Base-by-base conservation (phyloP, 2,888 invertebrate species). In the Cryptus armator region DNA sequence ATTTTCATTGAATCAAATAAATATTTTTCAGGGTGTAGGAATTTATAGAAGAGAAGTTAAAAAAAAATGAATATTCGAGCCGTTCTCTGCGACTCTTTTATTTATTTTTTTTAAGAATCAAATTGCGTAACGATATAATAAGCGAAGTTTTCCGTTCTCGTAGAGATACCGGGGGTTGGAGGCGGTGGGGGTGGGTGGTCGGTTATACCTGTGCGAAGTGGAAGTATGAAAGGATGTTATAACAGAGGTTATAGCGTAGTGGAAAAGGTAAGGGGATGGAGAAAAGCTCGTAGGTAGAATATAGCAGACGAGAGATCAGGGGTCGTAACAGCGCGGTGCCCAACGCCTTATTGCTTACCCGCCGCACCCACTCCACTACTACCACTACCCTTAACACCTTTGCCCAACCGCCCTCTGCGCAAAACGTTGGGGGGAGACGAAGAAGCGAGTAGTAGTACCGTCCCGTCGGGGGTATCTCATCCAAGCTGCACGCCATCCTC, bases 291-390 rank as follows among this genome's bases (percentile, higher is more conserved):
- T 76, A 71, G 75, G 75, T 70, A 66, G 71, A 83, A 82, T 85
- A 82, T 71, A 84, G 83, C 71, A 67, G 81, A 46, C 85, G 90
- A 88, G 86, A 92, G 92, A 92, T 92, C 91, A 92, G 90, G 90
- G 91, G 89, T 92, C 92, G 92, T 92, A 92, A 92, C 92, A 88
- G 91, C 92, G 92, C 90, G 92, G 92, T 92, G 89, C 91, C 91
- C 90, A 90, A 88, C 90, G 88, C 91, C 91, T 92, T 92, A 92
- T 92, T 91, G 91, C 91, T 89, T 83, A 89, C 89, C 91, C 89
- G 88, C 89, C 89, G 86, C 87, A 88, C 84, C 86, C 86, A 81
- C 85, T 79, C 82, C 86, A 72, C 84, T 24, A 43, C 48, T 43
- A 19, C 19, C 64, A 12, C 74, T 74, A 59, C n/a, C 51, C 70